phyloP scores from a whole-genome alignment of 1,140 invertebrate species.

The Trinorchestia longiramus region DNA sequence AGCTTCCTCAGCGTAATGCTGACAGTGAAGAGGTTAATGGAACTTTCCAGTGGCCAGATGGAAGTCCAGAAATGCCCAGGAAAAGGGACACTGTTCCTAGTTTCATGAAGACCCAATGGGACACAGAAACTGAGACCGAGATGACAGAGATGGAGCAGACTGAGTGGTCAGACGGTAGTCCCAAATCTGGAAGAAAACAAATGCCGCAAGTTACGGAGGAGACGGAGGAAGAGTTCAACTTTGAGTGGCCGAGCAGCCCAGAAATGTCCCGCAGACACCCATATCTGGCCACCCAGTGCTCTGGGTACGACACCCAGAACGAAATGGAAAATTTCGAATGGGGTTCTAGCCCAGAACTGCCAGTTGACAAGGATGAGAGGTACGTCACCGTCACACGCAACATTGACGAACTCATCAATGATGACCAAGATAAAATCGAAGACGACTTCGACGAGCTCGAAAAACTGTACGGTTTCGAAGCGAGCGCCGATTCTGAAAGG shows the following conservation, averaged over 20 bases:
- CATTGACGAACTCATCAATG: constrained; percentile 61
- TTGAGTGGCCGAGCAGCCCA: constrained; percentile 66
- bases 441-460: constrained; percentile 64
- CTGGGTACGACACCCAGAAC: constrained; percentile 62
- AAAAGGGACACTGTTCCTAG: background rate
- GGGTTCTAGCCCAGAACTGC: constrained; percentile 64
- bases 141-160: constrained; percentile 53
- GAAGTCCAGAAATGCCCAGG: constrained; percentile 53
- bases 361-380: constrained; percentile 62
- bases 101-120: constrained; percentile 46
- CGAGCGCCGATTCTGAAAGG: constrained; percentile 10
- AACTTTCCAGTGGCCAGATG: constrained; percentile 58
- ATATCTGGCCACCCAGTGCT: constrained; percentile 53
- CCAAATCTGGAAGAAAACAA: constrained; percentile 35
- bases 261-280: constrained; percentile 53
- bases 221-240: constrained; percentile 59
- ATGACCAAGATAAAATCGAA: constrained; percentile 25
- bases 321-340: constrained; percentile 64
- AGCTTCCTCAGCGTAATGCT: background rate
- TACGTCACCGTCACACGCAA: constrained; percentile 64
- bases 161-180: constrained; percentile 54
- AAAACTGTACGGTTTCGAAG: constrained; percentile 59
- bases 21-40: background rate
- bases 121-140: constrained; percentile 57
- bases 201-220: constrained; percentile 60